Percentiles rank a stretch among this genome's conserved stretches.
Evolutionary conservation across 2,797 vertebrate species (phyloP).

Genomic region (Cynodonichthys magdalenae): DNA sequence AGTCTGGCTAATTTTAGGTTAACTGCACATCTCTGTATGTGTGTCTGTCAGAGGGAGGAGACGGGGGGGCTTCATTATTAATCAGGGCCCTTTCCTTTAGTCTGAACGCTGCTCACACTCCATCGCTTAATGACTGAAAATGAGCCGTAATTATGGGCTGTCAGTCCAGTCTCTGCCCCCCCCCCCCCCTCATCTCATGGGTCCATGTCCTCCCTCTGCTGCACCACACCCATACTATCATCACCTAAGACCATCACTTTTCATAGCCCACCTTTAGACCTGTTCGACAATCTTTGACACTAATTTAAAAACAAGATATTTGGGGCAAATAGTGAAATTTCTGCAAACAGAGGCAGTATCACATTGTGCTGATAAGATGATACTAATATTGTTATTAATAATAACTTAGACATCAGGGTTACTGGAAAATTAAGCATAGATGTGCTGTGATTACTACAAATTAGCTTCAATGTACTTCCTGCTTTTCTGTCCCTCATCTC

Average conservation of each 20-base stretch:
- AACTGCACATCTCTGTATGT: constrained; percentile 17
- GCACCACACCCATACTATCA: constrained; percentile 64
- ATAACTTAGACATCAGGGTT: neutral
- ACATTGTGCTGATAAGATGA: neutral
- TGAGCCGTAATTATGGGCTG: constrained; percentile 82
- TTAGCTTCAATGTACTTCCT: constrained; percentile 21
- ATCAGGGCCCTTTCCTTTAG: constrained; percentile 75
- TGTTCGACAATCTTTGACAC: constrained; percentile 8
- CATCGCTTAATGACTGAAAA: constrained; percentile 82
- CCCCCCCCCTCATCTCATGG: constrained; percentile 68
- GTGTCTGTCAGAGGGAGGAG: constrained; percentile 46
- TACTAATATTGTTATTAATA: neutral
- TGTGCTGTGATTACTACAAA: constrained; percentile 18
- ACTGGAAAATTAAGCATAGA: constrained; percentile 27
- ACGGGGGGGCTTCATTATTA: constrained; percentile 74
- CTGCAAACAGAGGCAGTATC: neutral
- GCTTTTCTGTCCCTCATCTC: constrained; percentile 43
- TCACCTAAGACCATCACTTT: constrained; percentile 50
- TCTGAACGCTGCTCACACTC: constrained; percentile 74
- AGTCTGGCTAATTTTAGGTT: constrained; percentile 8
- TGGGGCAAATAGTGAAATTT: neutral
- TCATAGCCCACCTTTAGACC: constrained; percentile 4
- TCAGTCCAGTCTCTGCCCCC: constrained; percentile 75
- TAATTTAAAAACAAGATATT: constrained; percentile 4
- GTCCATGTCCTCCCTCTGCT: constrained; percentile 67